These are phyloP conservation scores for Martes martes DNA, from an alignment of 2,113 vertebrate species.

Conservation along the genomic window DNA sequence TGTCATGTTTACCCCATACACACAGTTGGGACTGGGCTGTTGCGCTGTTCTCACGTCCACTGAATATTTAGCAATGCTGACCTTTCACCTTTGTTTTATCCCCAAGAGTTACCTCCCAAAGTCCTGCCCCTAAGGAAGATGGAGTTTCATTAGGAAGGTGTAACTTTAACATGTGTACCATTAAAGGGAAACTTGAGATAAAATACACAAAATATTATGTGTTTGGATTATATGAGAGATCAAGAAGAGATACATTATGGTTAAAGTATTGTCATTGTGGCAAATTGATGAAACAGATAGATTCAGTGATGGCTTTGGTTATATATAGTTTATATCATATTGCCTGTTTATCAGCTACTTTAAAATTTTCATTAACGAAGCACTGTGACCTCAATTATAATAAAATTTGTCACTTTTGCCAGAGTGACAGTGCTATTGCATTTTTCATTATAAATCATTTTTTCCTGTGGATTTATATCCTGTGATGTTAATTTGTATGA, in stretches of 20 bases:
- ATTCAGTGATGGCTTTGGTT: background rate
- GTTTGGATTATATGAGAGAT: background rate
- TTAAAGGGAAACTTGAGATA: background rate
- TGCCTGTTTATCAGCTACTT: background rate
- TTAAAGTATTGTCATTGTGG: background rate
- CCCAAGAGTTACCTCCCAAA: background rate
- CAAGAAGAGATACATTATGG: background rate
- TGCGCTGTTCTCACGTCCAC: rapidly evolving
- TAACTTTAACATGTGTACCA: background rate
- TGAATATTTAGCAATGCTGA: background rate
- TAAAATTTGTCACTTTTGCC: slow-evolving; percentile 28
- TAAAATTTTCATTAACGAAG: slow-evolving; percentile 23
- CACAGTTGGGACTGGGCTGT: rapidly evolving
- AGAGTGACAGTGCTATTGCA: background rate
- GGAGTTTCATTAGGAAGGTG: background rate
- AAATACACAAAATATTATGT: background rate
- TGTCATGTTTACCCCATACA: background rate
- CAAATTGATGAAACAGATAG: background rate
- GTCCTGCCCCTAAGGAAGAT: background rate
- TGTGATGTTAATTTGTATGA: slow-evolving; percentile 44
- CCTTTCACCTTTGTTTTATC: background rate
- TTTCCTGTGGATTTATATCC: slow-evolving; percentile 41
- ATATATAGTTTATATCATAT: background rate
- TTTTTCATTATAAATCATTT: slow-evolving; percentile 53
- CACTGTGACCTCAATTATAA: slow-evolving; percentile 46